A percentile compares a stretch with the other conserved stretches of the same genome.
phyloP scores from a whole-genome alignment of 2,113 vertebrate species.

The Nannobrachium achirus region DNA sequence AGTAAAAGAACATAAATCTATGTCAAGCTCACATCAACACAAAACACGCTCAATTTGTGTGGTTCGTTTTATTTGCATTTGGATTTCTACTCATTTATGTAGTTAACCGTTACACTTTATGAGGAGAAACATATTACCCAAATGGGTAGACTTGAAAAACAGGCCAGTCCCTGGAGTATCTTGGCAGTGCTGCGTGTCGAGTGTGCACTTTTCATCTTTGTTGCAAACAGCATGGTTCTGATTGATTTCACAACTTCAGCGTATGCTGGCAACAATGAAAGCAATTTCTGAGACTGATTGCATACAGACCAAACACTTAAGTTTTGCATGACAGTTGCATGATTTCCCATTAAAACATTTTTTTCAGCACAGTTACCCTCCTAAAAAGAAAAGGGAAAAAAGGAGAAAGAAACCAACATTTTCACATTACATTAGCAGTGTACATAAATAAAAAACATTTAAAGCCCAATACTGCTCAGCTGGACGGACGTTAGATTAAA shows the following conservation, averaged over 20 bases:
- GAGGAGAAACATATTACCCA: constrained; percentile 12
- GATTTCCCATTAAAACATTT: neutral
- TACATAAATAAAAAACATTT: constrained; percentile 2
- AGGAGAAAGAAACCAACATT: neutral
- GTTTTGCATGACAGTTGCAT: neutral
- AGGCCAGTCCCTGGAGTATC: constrained; percentile 8
- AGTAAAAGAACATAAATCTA: neutral
- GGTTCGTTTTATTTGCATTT: constrained; percentile 37
- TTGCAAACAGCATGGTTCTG: constrained; percentile 17
- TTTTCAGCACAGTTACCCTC: neutral
- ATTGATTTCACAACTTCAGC: constrained; percentile 33
- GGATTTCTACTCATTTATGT: constrained; percentile 13
- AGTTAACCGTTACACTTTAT: constrained; percentile 11
- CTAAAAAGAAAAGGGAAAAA: neutral
- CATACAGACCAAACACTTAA: constrained; percentile 27
- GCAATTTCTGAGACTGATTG: constrained; percentile 42
- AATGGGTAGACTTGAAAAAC: constrained; percentile 20
- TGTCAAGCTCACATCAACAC: neutral
- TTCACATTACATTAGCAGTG: neutral
- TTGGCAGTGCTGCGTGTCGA: constrained; percentile 37
- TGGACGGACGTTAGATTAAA: neutral
- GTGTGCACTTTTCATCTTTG: constrained; percentile 36
- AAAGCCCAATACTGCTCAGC: neutral
- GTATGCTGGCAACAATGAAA: constrained; percentile 21
- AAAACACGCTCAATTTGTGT: constrained; percentile 36